Conservation (phyloP, 1,140 invertebrate genomes). For the Trialeurodes vaporariorum region DNA sequence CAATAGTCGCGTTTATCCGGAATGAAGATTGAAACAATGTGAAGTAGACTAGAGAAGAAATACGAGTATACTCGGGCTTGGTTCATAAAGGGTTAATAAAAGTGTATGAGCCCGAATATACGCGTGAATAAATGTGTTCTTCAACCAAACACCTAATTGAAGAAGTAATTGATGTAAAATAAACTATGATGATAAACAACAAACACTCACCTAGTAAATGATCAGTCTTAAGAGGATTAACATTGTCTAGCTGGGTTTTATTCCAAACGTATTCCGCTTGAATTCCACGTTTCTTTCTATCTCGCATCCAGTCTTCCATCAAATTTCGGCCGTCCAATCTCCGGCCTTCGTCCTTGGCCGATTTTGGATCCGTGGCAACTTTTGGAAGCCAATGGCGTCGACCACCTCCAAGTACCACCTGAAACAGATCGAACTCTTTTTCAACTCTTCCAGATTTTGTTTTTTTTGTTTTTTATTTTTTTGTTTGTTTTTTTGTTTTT, state of each 20-base stretch:
- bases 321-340: slow-evolving; percentile 55
- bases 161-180: slow-evolving; percentile 3
- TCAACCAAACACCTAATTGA: slow-evolving; percentile 4
- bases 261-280: slow-evolving; percentile 49
- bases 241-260: slow-evolving; percentile 45
- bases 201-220: slow-evolving; percentile 49
- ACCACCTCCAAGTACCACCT: slow-evolving; percentile 64
- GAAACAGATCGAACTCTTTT: no score
- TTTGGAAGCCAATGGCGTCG: slow-evolving; percentile 54
- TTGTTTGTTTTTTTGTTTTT: no score
- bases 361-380: slow-evolving; percentile 40
- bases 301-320: slow-evolving; percentile 55
- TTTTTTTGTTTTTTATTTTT: no score
- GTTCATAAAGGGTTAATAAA: no score
- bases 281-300: slow-evolving; percentile 43
- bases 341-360: slow-evolving; percentile 39
- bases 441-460: no score
- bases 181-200: not conserved
- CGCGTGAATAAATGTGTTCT: slow-evolving; percentile 1
- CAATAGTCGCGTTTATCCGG: no score
- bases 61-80: no score
- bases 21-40: no score
- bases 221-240: slow-evolving; percentile 49
- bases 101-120: not conserved
- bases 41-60: no score